Base-by-base conservation (phyloP, 2,888 invertebrate species). In the Trissoscelio sp. region DNA sequence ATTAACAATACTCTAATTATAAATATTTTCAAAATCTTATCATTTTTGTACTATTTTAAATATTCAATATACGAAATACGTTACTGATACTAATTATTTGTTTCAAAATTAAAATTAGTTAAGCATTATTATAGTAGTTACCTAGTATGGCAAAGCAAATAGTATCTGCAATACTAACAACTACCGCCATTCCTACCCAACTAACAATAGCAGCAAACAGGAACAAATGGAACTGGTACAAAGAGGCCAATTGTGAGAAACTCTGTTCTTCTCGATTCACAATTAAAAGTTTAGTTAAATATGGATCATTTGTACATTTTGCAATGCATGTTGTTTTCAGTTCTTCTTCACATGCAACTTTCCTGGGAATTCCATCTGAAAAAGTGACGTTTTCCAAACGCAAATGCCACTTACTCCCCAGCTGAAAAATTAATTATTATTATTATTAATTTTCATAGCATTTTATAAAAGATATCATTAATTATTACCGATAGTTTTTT, bases 101-200 rank as follows among this genome's bases (percentile, higher is more conserved):
- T n/a, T n/a, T n/a, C n/a, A n/a, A n/a, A n/a, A n/a, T n/a, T n/a
- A n/a, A n/a, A n/a, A n/a, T n/a, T n/a, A n/a, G n/a, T n/a, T n/a
- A n/a, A n/a, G n/a, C n/a, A n/a, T n/a, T 14, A 42, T 24, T 16
- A 22, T 74, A 20, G 16, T 28, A 69, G 0, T 72, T 83, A 94
- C 96, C 97, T 20, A 98, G 92, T 60, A 96, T 92, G 87, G 96
- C 94, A 90, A 97, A 97, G 88, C 97, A 97, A 80, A 98, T 96
- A 0, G 97, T 96, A 92, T 98, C 98, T 0, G 96, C 96, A 67
- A 98, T 94, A 82, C 96, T 97, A 14, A 97, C 96, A 1, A 96
- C 95, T 0, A 97, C 95, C 0, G 97, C 96, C 94, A 97, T 96
- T 1, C 96, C 95, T 20, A 96, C 92, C 95, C 97, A 97, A 75